These are phyloP conservation scores for Holotrichia oblita DNA, from an alignment of 1,140 invertebrate genomes.

Conservation along the genomic window DNA sequence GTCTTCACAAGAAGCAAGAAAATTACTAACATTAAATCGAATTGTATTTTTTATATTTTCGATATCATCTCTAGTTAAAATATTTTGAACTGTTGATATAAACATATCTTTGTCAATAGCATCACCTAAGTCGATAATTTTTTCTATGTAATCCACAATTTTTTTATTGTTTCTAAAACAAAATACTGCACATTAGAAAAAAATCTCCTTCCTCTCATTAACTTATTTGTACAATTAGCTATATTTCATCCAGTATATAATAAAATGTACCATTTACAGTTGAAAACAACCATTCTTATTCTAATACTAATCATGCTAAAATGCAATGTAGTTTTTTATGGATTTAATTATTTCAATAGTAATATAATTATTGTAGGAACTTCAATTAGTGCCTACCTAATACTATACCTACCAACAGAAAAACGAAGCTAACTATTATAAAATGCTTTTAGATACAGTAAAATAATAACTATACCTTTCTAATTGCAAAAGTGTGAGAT, in stretches of 20 bases:
- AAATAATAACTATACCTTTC: slow-evolving; percentile 59
- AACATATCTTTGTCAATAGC: background rate
- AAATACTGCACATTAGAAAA: background rate
- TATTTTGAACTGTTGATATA: background rate
- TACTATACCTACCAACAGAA: background rate
- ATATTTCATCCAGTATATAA: too few relatives aligned
- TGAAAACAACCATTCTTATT: too few relatives aligned
- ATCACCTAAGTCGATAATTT: slow-evolving; percentile 39
- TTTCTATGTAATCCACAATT: slow-evolving; percentile 51
- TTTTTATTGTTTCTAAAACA: slow-evolving; percentile 52
- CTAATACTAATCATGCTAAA: too few relatives aligned
- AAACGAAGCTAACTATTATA: background rate
- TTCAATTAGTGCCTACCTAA: too few relatives aligned
- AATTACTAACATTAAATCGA: background rate
- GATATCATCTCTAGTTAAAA: background rate
- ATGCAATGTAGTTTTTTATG: too few relatives aligned
- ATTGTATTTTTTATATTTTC: slow-evolving; percentile 35
- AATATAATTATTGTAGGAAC: too few relatives aligned
- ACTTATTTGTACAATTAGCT: too few relatives aligned
- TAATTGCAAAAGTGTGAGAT: slow-evolving; percentile 72
- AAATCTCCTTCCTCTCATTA: too few relatives aligned
- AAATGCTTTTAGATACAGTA: too few relatives aligned
- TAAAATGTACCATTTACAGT: too few relatives aligned
- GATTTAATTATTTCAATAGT: too few relatives aligned
- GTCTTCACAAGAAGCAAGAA: background rate